Evolutionary conservation across 1,140 invertebrate species (phyloP), one percentile per base, ranked within the genome.

Genomic region (Atta texana): DNA sequence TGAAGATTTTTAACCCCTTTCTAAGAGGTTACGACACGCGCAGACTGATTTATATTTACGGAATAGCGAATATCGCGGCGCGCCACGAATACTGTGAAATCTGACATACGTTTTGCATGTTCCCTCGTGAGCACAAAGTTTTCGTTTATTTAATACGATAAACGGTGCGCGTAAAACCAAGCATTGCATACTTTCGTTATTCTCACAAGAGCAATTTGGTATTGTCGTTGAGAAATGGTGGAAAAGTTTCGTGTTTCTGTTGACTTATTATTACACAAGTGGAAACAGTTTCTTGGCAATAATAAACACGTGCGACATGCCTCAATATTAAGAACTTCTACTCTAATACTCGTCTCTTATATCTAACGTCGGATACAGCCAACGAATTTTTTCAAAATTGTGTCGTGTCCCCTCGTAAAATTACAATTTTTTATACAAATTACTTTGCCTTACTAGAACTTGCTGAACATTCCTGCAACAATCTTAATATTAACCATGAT

Each of bases 261-360:
- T 84, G 84, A 69, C 63, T 59, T 61, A 63, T 85, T 63, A 57
- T 39, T 49, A 68, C 10, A 61, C 55, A 34, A 71, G 24, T n/a
- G 31, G 53, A 10, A 71, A 59, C 84, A 80, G 74, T 84, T 82
- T 90, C 74, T 80, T 76, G 84, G 84, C 89, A 88, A 91, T 91
- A 90, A 90, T 90, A 91, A 86, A 88, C 90, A 91, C 87, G 84
- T 91, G 90, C 72, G 89, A 78, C 88, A 61, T 71, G 61, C 28
- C 77, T 78, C 53, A 63, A 61, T 86, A 84, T 88, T 90, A 90
- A 87, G 78, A 91, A 91, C 82, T 88, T 90, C 84, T 84, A 69
- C 57, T 61, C 84, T 87, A 88, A 91, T 86, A 61, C 39, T 81
- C 16, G 31, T 78, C 39, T 44, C 12, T 74, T 75, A 66, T 39